Evolutionary conservation across 2,113 vertebrate genomes (phyloP).

Genomic region (Miniopterus natalensis): DNA sequence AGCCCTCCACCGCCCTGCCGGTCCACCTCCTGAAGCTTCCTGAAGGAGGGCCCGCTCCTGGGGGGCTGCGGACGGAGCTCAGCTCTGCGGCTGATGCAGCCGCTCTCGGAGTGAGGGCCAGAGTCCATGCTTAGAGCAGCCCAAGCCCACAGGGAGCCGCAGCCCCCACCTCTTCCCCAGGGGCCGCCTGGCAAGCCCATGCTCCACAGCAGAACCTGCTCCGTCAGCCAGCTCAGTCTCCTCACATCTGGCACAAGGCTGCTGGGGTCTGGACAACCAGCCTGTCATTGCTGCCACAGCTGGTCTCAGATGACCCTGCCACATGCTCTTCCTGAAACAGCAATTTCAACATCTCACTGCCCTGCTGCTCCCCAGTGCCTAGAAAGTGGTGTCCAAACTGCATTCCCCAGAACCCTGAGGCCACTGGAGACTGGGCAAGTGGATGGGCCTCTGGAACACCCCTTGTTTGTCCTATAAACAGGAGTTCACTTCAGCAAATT

Average conservation of each 20-base stretch:
- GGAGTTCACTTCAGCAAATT: not conserved
- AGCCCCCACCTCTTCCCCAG: not conserved
- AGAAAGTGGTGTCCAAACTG: not conserved
- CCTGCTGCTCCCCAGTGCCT: not conserved
- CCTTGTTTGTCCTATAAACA: not conserved
- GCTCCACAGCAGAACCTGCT: not conserved
- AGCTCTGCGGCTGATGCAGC: not conserved
- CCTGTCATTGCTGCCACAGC: accelerated
- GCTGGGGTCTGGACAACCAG: not conserved
- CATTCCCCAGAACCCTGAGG: not conserved
- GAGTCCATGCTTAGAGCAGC: not conserved
- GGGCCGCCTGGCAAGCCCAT: accelerated
- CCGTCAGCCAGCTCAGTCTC: not conserved
- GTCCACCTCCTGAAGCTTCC: not conserved
- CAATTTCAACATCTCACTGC: not conserved
- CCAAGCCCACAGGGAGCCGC: not conserved
- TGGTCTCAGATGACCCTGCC: not conserved
- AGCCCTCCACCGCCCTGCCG: not conserved
- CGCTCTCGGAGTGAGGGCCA: not conserved
- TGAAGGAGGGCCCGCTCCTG: not conserved
- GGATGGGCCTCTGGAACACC: not conserved
- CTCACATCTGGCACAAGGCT: not conserved
- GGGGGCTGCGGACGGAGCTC: not conserved
- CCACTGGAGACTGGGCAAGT: too few relatives aligned
- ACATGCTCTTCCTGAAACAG: not conserved